Evolutionary conservation across 2,797 vertebrate species (phyloP), one percentile per base, ranked within the genome.

Genomic region (Chelmon rostratus): DNA sequence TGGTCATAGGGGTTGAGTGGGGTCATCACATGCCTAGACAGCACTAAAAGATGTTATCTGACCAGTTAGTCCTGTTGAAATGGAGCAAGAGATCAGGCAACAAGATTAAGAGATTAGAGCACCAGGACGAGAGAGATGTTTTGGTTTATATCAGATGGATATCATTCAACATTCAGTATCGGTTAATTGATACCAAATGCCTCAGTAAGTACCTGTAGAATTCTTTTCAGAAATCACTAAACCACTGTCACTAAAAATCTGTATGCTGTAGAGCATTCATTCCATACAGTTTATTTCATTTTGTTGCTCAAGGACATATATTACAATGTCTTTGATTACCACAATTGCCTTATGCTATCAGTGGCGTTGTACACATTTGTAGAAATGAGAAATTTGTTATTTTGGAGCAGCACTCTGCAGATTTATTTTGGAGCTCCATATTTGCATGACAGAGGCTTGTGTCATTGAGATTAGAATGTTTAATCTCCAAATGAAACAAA

Each of bases 61-160:
- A 91, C 85, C 85, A 81, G 84, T 86, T 90, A 49, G 78, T 87
- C 87, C 72, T 68, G 86, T 81, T 82, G 57, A 74, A 81, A 79
- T n/a, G 4, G 33, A 67, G 67, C 67, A 63, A 35, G 42, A 68
- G 65, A 85, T 88, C 63, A 72, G 81, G 52, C 77, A 31, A 61
- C 56, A 70, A 72, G 80, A 87, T 83, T 8, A 63, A 76, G 35
- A 86, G 84, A 88, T 88, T 78, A 76, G 59, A 78, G 61, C 71
- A 38, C 11, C 67, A 78, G 63, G 65, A 86, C 74, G 52, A 80
- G 37, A 71, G 44, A 31, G 16, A 28, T 53, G 40, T 58, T 83
- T 78, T 64, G 69, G 18, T 85, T 86, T 72, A 44, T 67, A 38
- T 67, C 13, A 70, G 9, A 21, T 76, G 46, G 37, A 68, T 69